These are phyloP conservation scores for Huso huso DNA, from an alignment of 2,797 vertebrate genomes.

Conservation along the genomic window DNA sequence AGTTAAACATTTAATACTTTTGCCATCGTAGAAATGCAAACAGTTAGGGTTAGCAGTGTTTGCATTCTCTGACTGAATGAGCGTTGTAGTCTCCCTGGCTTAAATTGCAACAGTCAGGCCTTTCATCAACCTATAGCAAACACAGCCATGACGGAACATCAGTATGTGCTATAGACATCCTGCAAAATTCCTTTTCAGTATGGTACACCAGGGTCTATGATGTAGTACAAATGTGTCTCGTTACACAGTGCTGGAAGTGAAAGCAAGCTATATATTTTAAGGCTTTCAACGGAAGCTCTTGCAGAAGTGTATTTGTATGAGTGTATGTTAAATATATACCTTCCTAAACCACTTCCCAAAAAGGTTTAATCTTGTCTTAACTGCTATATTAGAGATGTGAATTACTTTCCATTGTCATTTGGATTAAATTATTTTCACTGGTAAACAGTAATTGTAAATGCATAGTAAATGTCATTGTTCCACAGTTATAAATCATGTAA, in stretches of 20 bases:
- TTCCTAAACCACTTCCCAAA: too few species aligned
- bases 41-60: constrained; percentile 29
- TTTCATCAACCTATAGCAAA: constrained; percentile 41
- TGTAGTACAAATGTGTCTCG: constrained; percentile 27
- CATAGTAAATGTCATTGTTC: too few species aligned
- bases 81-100: constrained; percentile 29
- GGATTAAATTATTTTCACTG: too few species aligned
- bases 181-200: constrained; percentile 46
- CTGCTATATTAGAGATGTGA: too few species aligned
- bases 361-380: too few species aligned
- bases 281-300: too few species aligned
- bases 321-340: too few species aligned
- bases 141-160: constrained; percentile 26
- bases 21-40: constrained; percentile 18
- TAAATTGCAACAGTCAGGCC: constrained; percentile 34
- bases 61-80: constrained; percentile 32
- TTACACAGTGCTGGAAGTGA: constrained; percentile 16
- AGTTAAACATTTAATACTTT: constrained; percentile 20
- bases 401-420: too few species aligned
- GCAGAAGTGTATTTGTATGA: too few species aligned
- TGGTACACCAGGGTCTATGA: constrained; percentile 25
- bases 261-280: not conserved
- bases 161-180: constrained; percentile 34
- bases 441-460: too few species aligned
- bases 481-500: too few species aligned